Evolutionary conservation across 2,888 invertebrate genomes (phyloP).

Genomic region (Pollenia labialis): DNA sequence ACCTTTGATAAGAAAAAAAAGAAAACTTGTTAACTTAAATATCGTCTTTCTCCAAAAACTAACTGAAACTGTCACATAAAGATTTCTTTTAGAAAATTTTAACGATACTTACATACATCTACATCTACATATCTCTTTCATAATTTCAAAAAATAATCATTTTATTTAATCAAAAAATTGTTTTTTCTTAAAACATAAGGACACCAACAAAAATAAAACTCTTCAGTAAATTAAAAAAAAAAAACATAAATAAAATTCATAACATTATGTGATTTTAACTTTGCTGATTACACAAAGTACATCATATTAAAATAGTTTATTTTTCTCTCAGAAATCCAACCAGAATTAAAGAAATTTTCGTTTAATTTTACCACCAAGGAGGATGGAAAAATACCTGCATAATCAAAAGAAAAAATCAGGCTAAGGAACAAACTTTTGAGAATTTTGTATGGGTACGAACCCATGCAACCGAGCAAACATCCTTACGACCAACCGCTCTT

Average conservation of each 20-base stretch:
- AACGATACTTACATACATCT: background rate
- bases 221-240: background rate
- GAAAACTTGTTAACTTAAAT: too few species aligned
- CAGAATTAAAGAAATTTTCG: conserved; percentile 26
- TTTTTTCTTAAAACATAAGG: background rate
- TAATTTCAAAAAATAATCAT: background rate
- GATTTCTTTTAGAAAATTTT: too few species aligned
- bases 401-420: conserved; percentile 6
- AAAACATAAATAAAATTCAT: background rate
- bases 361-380: conserved; percentile 37
- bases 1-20: too few species aligned
- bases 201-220: background rate
- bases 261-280: conserved; percentile 49
- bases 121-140: too few species aligned
- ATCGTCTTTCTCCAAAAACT: too few species aligned
- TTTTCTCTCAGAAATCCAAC: conserved; percentile 22
- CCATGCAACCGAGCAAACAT: conserved; percentile 40
- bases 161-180: background rate
- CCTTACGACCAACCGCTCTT: conserved; percentile 53
- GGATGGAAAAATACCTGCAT: background rate
- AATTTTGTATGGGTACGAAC: conserved; percentile 19
- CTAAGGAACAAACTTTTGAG: conserved; percentile 40
- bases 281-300: conserved; percentile 58
- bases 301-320: conserved; percentile 62
- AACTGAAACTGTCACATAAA: too few species aligned